Evolutionary conservation across 1,140 invertebrate genomes (phyloP), one percentile per base, ranked within the genome.

Genomic region (Diprion similis): DNA sequence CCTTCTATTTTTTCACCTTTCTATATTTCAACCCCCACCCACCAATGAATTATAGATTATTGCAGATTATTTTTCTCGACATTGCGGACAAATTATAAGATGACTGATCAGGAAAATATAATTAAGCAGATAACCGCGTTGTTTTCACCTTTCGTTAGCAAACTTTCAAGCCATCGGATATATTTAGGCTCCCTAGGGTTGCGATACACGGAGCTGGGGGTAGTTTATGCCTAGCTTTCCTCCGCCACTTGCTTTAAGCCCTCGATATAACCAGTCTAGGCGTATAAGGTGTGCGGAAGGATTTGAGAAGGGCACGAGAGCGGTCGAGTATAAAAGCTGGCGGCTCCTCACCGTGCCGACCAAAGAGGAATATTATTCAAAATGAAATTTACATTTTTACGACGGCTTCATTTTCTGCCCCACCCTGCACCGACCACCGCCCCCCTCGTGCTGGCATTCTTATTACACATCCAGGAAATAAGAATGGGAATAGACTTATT

Each of bases 351-450:
- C 24, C 6, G 24, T 75, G 68, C 73, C 71, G 71, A 71, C 73
- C 70, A 66, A 46, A 59, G 70, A 66, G 66, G 68, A 75, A 75
- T 75, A 75, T 75, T 75, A 75, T 75, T 75, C 73, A 75, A 75
- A 75, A 70, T 70, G 67, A 75, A 69, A 75, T 75, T 75, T 75
- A 75, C 73, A 75, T 75, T 75, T 75, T 75, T 75, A 75, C 73
- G 73, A 75, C 73, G 46, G 69, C 24, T 24, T 47, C 66, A 68
- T 74, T 74, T 70, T 71, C 64, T 68, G 68, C 70, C 51, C 51
- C 51, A 13, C 9, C n/a, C 51, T 59, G 4, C 51, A 59, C 51
- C 51, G 11, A 15, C n/a, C 51, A 15, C 6, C 51, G n/a, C 9
- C 11, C 51, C 51, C 51, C 51, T 13, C 51, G 9, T 15, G 6